phyloP scores from a whole-genome alignment of 2,888 invertebrate species.

The Cryptus viduatorius region DNA sequence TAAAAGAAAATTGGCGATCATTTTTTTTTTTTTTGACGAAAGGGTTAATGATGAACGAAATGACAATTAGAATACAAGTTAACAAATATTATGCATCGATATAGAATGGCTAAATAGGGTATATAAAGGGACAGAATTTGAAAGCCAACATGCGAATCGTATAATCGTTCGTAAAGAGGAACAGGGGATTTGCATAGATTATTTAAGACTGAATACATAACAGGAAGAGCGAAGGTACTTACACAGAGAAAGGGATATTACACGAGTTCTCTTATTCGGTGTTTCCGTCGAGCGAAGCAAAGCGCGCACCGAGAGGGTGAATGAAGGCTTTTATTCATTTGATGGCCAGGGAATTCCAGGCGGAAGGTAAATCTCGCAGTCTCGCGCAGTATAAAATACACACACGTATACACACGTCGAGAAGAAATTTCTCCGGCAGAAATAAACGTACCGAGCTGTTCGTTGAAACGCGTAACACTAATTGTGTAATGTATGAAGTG shows the following conservation, averaged over 20 bases:
- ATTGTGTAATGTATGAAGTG: not conserved
- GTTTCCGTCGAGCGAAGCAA: not conserved
- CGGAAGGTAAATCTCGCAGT: conserved; percentile 6
- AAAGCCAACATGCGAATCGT: conserved; percentile 43
- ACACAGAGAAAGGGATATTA: conserved; percentile 24
- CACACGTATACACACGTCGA: not conserved
- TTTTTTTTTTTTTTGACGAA: too few species aligned
- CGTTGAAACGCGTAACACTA: conserved; percentile 7
- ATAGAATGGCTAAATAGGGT: not conserved
- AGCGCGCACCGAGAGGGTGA: not conserved
- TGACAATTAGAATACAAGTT: not conserved
- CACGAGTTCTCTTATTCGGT: conserved; percentile 14
- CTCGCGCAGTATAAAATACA: not conserved
- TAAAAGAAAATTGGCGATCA: not conserved
- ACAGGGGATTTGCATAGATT: conserved; percentile 50
- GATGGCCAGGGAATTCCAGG: conserved; percentile 5
- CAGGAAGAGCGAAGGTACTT: conserved; percentile 16
- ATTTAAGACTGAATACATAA: conserved; percentile 42
- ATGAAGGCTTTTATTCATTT: conserved; percentile 30
- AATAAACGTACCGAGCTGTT: too few species aligned
- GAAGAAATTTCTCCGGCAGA: not conserved
- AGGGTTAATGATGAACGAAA: not conserved
- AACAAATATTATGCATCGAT: not conserved
- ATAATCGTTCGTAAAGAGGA: conserved; percentile 39
- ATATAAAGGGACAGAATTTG: conserved; percentile 7